Evolutionary conservation across 1,140 invertebrate species (phyloP).

Genomic region (Tetranychus cinnabarinus): DNA sequence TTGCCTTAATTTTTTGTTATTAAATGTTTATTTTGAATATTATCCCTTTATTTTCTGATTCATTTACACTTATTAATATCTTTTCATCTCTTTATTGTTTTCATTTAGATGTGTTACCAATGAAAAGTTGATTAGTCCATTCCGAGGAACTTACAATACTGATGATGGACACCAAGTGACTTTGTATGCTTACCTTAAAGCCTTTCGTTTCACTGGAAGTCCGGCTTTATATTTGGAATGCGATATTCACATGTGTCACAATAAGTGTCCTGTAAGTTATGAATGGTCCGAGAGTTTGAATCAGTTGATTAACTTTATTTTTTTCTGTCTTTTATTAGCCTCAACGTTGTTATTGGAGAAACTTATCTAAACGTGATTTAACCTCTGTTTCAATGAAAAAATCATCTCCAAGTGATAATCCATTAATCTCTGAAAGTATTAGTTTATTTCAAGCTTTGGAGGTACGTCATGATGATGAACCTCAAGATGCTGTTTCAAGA

Average conservation of each 20-base stretch:
- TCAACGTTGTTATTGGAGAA: conserved; percentile 75
- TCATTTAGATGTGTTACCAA: conserved; percentile 57
- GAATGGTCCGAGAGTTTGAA: neutral
- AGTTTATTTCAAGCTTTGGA: conserved; percentile 64
- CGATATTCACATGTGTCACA: conserved; percentile 81
- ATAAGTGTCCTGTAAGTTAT: conserved; percentile 54
- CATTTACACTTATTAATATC: no score
- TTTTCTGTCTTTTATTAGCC: conserved; percentile 31
- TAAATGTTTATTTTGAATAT: no score
- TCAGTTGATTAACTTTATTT: no score
- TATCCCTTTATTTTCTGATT: no score
- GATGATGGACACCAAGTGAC: conserved; percentile 58
- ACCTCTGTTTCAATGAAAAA: conserved; percentile 1
- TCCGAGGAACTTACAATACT: conserved; percentile 56
- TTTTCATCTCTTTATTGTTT: no score
- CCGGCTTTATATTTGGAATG: conserved; percentile 81
- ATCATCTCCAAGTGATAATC: neutral
- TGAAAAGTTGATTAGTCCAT: conserved; percentile 70
- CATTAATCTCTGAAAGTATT: conserved; percentile 48
- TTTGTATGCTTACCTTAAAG: conserved; percentile 72
- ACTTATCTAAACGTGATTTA: conserved; percentile 13
- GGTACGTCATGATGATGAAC: conserved; percentile 49
- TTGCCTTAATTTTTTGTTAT: no score
- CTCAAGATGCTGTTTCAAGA: conserved; percentile 33
- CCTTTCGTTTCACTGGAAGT: conserved; percentile 40